Conservation (phyloP, 2,797 vertebrate genomes). For the Smutsia gigantea region DNA sequence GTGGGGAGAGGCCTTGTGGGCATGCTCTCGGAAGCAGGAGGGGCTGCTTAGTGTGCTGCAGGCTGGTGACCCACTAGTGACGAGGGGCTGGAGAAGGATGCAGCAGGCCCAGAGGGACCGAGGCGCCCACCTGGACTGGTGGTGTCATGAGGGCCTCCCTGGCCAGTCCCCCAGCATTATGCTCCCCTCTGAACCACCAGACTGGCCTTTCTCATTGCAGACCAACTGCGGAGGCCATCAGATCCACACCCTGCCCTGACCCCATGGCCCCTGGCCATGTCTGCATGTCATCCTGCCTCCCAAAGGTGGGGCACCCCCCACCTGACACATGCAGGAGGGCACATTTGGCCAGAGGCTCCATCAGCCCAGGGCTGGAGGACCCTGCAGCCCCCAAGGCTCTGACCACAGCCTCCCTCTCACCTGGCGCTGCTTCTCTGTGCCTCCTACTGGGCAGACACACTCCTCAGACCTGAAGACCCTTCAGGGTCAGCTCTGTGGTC, state of each 20-base stretch:
- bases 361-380: neutral
- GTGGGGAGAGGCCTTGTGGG: accelerated
- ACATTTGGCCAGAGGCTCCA: neutral
- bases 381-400: neutral
- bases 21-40: neutral
- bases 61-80: neutral
- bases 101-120: accelerated
- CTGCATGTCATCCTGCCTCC: too few relatives aligned
- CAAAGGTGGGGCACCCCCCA: too few relatives aligned
- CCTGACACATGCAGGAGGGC: neutral
- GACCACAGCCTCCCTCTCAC: neutral
- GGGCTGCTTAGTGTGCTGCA: neutral
- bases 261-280: accelerated
- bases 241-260: too few relatives aligned
- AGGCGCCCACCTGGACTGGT: neutral
- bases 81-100: too few relatives aligned
- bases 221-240: accelerated
- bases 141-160: too few relatives aligned
- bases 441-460: accelerated
- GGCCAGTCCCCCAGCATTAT: too few relatives aligned
- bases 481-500: neutral
- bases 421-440: neutral
- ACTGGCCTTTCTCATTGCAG: too few relatives aligned
- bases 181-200: too few relatives aligned
- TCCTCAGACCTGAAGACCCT: too few relatives aligned